Percentiles rank a stretch among this genome's conserved stretches.
These are phyloP conservation scores for Dasypus novemcinctus DNA, from an alignment of 2,113 vertebrate species.

Conservation along the genomic window DNA sequence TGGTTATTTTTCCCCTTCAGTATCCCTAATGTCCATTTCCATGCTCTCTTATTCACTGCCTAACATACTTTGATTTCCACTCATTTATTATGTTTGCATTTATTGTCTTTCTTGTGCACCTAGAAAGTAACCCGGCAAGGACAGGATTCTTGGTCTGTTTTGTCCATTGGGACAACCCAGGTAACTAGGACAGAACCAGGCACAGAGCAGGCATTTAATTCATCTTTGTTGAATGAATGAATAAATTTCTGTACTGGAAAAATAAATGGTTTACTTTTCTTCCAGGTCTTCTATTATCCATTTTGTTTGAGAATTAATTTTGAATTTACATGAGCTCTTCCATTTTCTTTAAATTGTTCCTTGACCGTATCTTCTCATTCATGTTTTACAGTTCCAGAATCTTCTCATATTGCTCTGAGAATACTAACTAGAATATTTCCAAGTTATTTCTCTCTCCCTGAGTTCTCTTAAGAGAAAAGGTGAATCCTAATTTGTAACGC, in stretches of 20 bases:
- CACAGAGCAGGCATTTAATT: not conserved
- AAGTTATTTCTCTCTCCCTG: not conserved
- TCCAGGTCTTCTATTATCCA: not conserved
- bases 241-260: not conserved
- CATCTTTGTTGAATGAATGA: not conserved
- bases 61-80: not conserved
- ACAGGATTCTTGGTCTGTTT: not conserved
- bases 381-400: not conserved
- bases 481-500: constrained; percentile 13
- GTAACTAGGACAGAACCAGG: not conserved
- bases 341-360: constrained; percentile 8
- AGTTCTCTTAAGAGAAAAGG: constrained; percentile 35
- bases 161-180: not conserved
- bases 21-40: not conserved
- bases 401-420: not conserved
- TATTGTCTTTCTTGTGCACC: not conserved
- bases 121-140: not conserved
- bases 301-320: constrained; percentile 27
- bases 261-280: not conserved
- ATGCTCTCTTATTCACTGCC: not conserved
- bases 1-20: not conserved
- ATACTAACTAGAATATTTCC: not conserved
- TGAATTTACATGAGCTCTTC: not conserved
- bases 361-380: not conserved
- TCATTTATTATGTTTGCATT: not conserved